Evolutionary conservation across 2,888 invertebrate genomes (phyloP), one percentile per base, ranked within the genome.

Genomic region (Diloba caeruleocephala): DNA sequence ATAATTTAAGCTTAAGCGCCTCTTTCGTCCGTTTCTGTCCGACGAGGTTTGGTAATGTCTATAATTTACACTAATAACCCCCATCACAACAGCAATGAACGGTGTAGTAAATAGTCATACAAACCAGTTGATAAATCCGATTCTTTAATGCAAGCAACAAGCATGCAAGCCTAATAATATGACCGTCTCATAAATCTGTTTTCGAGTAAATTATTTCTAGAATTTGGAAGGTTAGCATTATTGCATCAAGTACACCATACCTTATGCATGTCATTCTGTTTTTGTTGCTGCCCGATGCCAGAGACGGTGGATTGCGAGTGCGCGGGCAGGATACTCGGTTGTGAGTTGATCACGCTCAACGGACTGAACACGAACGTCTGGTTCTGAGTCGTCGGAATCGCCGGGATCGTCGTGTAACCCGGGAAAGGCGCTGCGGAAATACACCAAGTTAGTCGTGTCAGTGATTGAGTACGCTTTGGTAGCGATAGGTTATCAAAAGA

Each of bases 361-460:
- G 96, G 96, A 55, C 96, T 96, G 85, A 95, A 97, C 37, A 97
- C 96, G 72, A 97, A 92, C 4, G 97, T 97, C 81, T 97, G 97
- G 70, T 96, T 95, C 88, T 97, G 96, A 52, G 96, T 96, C 4
- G 96, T 96, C 39, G 96, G 95, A 68, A 97, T 97, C 26, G 97
- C 95, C 14, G 96, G 96, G 55, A 96, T 96, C 12, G 96, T 96
- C 45, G 97, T 94, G 81, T 97, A 98, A 1, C 97, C 96, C 2
- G 96, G 96, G 89, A 95, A 96, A 66, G 95, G 94, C 1, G 94
- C 95, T 93, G 84, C 3, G 10, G 43, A 69, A 33, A 44, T 34
- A 42, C 23, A 58, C 41, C 25, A 15, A 19, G 2, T 46, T 1
- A 36, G 8, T 43, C 12, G 29, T 21, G 13, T 37, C 1, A 4